These are phyloP conservation scores for Triops cancriformis DNA, from an alignment of 1,140 invertebrate species.

Conservation along the genomic window DNA sequence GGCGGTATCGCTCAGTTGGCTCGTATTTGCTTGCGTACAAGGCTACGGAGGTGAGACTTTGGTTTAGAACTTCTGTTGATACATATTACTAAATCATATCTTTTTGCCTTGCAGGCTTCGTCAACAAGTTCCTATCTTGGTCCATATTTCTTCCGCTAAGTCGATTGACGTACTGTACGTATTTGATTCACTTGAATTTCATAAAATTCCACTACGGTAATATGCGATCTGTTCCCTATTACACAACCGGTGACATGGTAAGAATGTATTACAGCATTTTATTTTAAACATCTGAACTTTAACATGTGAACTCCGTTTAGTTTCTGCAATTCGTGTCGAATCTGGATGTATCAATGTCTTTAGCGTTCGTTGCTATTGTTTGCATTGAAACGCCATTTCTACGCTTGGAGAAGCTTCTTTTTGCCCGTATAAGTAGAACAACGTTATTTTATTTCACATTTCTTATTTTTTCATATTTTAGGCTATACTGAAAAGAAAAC, in stretches of 20 bases:
- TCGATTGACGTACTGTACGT: slow-evolving; percentile 79
- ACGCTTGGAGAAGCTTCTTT: slow-evolving; percentile 19
- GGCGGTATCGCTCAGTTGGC: slow-evolving; percentile 42
- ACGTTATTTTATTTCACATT: no score
- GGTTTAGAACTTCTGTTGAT: not conserved
- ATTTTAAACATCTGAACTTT: slow-evolving; percentile 9
- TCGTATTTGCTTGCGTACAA: slow-evolving; percentile 43
- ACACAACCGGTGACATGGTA: slow-evolving; percentile 26
- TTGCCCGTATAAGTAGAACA: no score
- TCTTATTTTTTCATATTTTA: no score
- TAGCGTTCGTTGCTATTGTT: slow-evolving; percentile 21
- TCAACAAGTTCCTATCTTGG: slow-evolving; percentile 66
- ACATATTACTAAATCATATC: not conserved
- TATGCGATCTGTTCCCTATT: slow-evolving; percentile 63
- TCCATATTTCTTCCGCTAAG: slow-evolving; percentile 69
- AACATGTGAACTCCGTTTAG: no score
- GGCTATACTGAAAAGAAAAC: no score
- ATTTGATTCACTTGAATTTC: slow-evolving; percentile 80
- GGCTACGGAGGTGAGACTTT: slow-evolving; percentile 39
- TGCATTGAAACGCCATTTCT: slow-evolving; percentile 20
- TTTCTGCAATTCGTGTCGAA: no score
- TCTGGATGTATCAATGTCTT: not conserved
- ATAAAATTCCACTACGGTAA: slow-evolving; percentile 62
- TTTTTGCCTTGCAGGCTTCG: slow-evolving; percentile 45
- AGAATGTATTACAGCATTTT: slow-evolving; percentile 25